These are phyloP conservation scores for Meta bourneti DNA, from an alignment of 2,888 invertebrate species.

Conservation along the genomic window DNA sequence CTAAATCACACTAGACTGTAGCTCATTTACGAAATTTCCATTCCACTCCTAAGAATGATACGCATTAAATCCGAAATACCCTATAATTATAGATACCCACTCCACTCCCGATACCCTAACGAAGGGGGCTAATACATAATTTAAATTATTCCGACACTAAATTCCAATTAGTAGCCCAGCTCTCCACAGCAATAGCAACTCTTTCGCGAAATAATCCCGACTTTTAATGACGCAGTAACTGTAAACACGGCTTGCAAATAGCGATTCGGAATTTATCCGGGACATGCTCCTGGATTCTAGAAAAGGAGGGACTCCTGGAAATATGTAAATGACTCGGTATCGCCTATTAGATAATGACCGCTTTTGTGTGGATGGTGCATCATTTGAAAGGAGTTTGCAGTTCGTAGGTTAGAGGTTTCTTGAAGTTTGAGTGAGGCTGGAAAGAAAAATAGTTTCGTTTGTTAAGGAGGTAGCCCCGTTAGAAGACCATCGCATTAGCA, in stretches of 20 bases:
- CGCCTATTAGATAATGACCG: background rate
- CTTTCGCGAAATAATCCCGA: background rate
- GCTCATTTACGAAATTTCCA: background rate
- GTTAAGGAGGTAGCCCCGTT: too few relatives aligned
- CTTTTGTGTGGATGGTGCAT: background rate
- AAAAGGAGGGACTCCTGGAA: background rate
- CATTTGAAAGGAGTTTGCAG: too few relatives aligned
- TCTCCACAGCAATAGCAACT: too few relatives aligned
- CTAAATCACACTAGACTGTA: background rate
- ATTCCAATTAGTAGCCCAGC: background rate
- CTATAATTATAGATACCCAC: background rate
- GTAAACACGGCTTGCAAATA: background rate
- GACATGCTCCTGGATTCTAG: background rate
- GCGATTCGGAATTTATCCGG: background rate
- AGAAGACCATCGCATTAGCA: too few relatives aligned
- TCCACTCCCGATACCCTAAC: background rate
- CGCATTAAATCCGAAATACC: background rate
- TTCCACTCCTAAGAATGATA: background rate
- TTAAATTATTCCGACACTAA: slow-evolving; percentile 1
- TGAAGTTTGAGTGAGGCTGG: too few relatives aligned
- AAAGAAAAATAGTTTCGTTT: too few relatives aligned
- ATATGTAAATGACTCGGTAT: background rate
- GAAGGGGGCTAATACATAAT: background rate
- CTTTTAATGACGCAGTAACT: background rate
- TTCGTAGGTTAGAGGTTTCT: too few relatives aligned